Evolutionary conservation across 2,888 invertebrate genomes (phyloP).

Genomic region (Pandemis heparana): DNA sequence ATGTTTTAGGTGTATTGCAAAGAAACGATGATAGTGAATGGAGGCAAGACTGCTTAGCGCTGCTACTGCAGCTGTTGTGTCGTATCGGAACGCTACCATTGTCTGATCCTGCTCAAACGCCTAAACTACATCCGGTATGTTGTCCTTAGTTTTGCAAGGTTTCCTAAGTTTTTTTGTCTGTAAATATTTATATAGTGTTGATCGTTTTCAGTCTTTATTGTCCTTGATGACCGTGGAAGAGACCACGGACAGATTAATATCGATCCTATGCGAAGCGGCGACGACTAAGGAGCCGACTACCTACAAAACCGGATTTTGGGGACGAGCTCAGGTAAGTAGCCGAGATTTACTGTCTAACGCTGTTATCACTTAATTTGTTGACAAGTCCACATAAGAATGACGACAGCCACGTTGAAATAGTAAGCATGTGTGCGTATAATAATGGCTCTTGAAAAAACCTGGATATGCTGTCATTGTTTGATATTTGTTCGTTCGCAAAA

Average conservation of each 20-base stretch:
- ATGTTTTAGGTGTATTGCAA: conserved; percentile 88
- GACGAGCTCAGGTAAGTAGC: conserved; percentile 90
- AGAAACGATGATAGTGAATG: conserved; percentile 93
- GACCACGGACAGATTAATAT: conserved; percentile 93
- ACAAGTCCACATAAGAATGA: too few species aligned
- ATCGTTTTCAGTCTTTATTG: conserved; percentile 86
- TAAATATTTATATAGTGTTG: conserved; percentile 21
- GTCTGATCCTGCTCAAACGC: conserved; percentile 75
- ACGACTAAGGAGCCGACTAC: conserved; percentile 92
- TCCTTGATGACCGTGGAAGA: conserved; percentile 94
- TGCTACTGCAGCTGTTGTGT: conserved; percentile 93
- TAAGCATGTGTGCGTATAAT: too few species aligned
- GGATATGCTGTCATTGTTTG: too few species aligned
- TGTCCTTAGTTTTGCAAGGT: not conserved
- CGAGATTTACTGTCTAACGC: too few species aligned
- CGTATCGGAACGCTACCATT: conserved; percentile 91
- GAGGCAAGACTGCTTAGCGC: conserved; percentile 97
- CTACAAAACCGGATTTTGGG: conserved; percentile 97
- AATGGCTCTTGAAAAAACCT: too few species aligned
- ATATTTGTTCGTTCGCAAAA: too few species aligned
- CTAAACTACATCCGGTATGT: conserved; percentile 88
- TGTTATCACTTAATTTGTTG: too few species aligned
- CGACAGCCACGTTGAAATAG: too few species aligned
- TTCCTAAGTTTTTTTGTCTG: not conserved
- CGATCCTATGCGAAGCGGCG: conserved; percentile 95